Conservation (phyloP, 2,888 invertebrate species). For the Drosophila parthenogenetica region DNA sequence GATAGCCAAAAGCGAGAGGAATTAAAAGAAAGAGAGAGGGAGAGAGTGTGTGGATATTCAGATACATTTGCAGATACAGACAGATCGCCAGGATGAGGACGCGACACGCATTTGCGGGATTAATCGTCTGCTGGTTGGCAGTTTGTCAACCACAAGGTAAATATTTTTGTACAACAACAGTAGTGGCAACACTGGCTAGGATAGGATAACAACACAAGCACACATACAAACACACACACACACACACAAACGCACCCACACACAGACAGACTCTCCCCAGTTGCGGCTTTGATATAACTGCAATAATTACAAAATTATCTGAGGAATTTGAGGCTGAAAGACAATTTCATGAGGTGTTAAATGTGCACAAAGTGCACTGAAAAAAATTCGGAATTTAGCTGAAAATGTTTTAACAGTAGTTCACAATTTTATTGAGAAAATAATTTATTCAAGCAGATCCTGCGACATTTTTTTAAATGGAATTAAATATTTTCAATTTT, state of each 20-base stretch:
- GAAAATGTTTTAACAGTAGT: no score
- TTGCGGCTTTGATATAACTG: slow-evolving; percentile 70
- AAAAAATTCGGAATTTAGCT: neutral
- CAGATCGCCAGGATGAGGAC: slow-evolving; percentile 54
- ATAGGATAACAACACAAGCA: slow-evolving; percentile 46
- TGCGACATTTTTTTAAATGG: no score
- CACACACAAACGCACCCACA: neutral
- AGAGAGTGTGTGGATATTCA: neutral
- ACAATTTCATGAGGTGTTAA: no score
- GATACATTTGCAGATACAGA: neutral
- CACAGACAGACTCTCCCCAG: slow-evolving; percentile 9
- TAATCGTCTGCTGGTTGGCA: slow-evolving; percentile 78
- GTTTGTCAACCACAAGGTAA: slow-evolving; percentile 82
- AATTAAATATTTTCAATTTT: no score
- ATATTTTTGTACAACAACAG: slow-evolving; percentile 68
- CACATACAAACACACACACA: slow-evolving; percentile 5
- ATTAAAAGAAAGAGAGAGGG: slow-evolving; percentile 10
- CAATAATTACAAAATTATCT: slow-evolving; percentile 79
- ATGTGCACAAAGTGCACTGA: no score
- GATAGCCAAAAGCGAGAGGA: neutral
- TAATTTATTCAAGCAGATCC: no score
- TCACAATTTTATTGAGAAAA: no score
- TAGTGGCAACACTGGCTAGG: slow-evolving; percentile 45
- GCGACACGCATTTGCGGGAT: slow-evolving; percentile 78
- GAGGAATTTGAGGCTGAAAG: slow-evolving; percentile 63